phyloP scores from a whole-genome alignment of 2,797 vertebrate genomes.

The Myripristis jacobus region DNA sequence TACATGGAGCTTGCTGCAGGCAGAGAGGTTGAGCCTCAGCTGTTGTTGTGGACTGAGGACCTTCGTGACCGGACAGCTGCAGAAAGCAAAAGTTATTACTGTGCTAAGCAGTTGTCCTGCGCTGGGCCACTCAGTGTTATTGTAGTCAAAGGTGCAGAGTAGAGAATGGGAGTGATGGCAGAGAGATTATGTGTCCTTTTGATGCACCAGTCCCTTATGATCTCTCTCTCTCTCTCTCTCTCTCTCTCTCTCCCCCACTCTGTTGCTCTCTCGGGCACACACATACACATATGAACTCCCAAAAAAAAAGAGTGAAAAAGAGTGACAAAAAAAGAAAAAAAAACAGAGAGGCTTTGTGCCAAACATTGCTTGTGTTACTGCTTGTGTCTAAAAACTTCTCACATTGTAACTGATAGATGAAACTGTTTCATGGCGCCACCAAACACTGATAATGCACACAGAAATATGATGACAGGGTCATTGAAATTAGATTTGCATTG shows the following conservation, averaged over 20 bases:
- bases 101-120: constrained; percentile 74
- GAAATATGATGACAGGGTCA: not conserved
- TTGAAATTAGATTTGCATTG: constrained; percentile 37
- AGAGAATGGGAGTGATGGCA: constrained; percentile 23
- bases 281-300: not conserved
- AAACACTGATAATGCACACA: not conserved
- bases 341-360: not conserved
- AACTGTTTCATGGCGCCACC: not conserved
- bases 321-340: not conserved
- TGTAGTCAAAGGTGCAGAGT: constrained; percentile 72
- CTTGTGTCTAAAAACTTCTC: not conserved
- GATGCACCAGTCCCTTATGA: not conserved
- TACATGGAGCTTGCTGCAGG: constrained; percentile 41
- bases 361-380: not conserved
- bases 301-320: not conserved
- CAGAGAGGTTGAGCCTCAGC: constrained; percentile 81
- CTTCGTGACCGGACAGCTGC: constrained; percentile 77
- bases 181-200: constrained; percentile 1
- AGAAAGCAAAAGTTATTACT: constrained; percentile 77
- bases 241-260: no score
- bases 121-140: constrained; percentile 57
- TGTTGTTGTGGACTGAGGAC: constrained; percentile 86
- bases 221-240: not conserved
- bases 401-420: not conserved
- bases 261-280: not conserved